These are phyloP conservation scores for Leptogaster cylindrica DNA, from an alignment of 2,888 invertebrate genomes.

Conservation along the genomic window DNA sequence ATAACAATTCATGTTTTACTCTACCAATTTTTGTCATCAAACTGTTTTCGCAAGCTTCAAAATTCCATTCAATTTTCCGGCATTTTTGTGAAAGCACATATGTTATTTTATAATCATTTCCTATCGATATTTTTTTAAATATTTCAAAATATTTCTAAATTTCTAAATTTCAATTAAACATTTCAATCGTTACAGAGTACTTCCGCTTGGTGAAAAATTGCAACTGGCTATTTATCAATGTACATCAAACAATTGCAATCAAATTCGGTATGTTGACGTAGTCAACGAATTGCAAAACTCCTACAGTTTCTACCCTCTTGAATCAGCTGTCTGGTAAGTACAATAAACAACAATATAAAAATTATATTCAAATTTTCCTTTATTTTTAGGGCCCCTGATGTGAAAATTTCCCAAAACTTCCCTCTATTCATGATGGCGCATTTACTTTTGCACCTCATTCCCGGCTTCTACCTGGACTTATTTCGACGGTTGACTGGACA, in stretches of 20 bases:
- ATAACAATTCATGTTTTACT: no score
- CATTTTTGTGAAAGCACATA: no score
- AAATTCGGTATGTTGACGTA: constrained; percentile 83
- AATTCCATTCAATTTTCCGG: no score
- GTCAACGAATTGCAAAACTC: constrained; percentile 71
- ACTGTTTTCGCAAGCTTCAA: no score
- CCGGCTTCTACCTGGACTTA: constrained; percentile 84
- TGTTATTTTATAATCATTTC: no score
- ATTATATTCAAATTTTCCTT: background rate
- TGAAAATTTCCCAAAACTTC: constrained; percentile 76
- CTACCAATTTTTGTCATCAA: no score
- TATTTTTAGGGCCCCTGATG: constrained; percentile 70
- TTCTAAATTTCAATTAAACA: no score
- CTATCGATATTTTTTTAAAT: no score
- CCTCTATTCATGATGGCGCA: constrained; percentile 81
- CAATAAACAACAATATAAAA: background rate
- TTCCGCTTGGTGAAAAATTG: constrained; percentile 63
- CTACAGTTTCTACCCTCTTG: constrained; percentile 79
- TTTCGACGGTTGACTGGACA: constrained; percentile 78
- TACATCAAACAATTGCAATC: constrained; percentile 87
- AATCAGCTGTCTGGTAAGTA: constrained; percentile 78
- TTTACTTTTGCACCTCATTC: constrained; percentile 88
- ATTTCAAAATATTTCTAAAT: no score
- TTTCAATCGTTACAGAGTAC: constrained; percentile 14
- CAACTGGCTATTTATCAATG: constrained; percentile 86